Percentiles rank a stretch among this genome's conserved stretches.
Evolutionary conservation across 1,140 invertebrate genomes (phyloP).

Genomic region (Drosophila ananassae): DNA sequence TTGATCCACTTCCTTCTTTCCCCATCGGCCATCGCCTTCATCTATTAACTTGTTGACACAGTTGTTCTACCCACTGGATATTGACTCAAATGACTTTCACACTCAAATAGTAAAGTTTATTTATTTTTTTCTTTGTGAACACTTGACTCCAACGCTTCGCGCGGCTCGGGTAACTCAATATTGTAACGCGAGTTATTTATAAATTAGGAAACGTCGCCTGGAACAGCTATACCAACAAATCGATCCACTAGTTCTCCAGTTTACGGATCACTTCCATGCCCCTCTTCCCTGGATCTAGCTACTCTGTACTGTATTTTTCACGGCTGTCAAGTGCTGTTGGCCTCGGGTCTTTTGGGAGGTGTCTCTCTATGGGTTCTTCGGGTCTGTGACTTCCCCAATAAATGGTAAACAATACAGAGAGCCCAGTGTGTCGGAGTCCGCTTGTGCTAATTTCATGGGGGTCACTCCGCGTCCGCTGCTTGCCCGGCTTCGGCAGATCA

Average conservation of each 20-base stretch:
- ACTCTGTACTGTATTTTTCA: conserved; percentile 26
- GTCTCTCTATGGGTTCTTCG: conserved; percentile 26
- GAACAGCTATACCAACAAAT: conserved; percentile 57
- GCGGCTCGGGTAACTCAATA: conserved; percentile 42
- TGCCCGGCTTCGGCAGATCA: conserved; percentile 21
- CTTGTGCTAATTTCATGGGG: conserved; percentile 45
- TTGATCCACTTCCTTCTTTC: conserved; percentile 28
- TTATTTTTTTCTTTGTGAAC: conserved; percentile 26
- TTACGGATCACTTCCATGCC: conserved; percentile 31
- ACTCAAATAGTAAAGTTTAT: conserved; percentile 55
- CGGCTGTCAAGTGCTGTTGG: conserved; percentile 48
- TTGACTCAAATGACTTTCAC: conserved; percentile 62
- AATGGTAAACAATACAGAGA: conserved; percentile 29
- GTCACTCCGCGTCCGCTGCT: conserved; percentile 18
- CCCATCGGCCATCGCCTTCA: neutral
- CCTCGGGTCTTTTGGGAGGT: conserved; percentile 12
- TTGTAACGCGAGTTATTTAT: conserved; percentile 50
- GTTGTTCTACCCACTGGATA: conserved; percentile 58
- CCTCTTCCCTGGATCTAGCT: neutral
- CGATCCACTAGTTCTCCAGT: conserved; percentile 48
- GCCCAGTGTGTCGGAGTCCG: conserved; percentile 10
- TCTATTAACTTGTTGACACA: conserved; percentile 45
- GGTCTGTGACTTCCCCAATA: conserved; percentile 45
- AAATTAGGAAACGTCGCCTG: conserved; percentile 49
- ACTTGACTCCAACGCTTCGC: conserved; percentile 32